A percentile compares a stretch with the other conserved stretches of the same genome.
phyloP scores from a whole-genome alignment of 2,797 vertebrate species.

The Coendou prehensilis region DNA sequence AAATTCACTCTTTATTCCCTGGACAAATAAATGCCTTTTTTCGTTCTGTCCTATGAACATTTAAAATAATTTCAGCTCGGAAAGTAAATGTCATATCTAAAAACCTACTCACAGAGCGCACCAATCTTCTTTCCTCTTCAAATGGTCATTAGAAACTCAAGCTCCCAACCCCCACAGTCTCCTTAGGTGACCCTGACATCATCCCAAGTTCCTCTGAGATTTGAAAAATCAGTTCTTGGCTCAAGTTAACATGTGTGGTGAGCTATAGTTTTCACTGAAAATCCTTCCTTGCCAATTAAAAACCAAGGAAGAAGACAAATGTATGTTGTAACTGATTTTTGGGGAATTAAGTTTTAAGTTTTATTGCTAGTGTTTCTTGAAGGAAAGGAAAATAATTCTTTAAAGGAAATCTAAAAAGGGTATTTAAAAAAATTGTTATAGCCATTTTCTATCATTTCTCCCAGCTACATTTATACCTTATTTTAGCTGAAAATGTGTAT shows the following conservation, averaged over 20 bases:
- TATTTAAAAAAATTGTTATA: not conserved
- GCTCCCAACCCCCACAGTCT: not conserved
- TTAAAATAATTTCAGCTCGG: slow-evolving; percentile 10
- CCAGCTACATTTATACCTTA: not conserved
- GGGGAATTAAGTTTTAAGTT: slow-evolving; percentile 58
- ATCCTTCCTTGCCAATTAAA: slow-evolving; percentile 66
- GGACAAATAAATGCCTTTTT: not conserved
- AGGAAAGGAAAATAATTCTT: slow-evolving; percentile 59
- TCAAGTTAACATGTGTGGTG: not conserved
- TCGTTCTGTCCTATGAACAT: not conserved
- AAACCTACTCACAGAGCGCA: not conserved
- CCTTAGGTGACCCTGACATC: slow-evolving; percentile 38
- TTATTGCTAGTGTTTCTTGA: slow-evolving; percentile 61
- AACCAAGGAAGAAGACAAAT: slow-evolving; percentile 59
- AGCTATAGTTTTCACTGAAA: slow-evolving; percentile 49
- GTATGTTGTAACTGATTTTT: slow-evolving; percentile 47
- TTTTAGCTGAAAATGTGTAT: slow-evolving; percentile 28
- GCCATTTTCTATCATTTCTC: slow-evolving; percentile 39
- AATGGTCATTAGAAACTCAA: not conserved
- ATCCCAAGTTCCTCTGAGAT: not conserved
- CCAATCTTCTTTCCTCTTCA: not conserved
- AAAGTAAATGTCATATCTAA: slow-evolving; percentile 29
- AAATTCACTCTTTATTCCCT: not conserved
- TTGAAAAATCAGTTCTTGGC: slow-evolving; percentile 65
- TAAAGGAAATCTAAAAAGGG: slow-evolving; percentile 58